These are phyloP conservation scores for Carterocephalus palaemon DNA, from an alignment of 2,888 invertebrate genomes.

Conservation along the genomic window DNA sequence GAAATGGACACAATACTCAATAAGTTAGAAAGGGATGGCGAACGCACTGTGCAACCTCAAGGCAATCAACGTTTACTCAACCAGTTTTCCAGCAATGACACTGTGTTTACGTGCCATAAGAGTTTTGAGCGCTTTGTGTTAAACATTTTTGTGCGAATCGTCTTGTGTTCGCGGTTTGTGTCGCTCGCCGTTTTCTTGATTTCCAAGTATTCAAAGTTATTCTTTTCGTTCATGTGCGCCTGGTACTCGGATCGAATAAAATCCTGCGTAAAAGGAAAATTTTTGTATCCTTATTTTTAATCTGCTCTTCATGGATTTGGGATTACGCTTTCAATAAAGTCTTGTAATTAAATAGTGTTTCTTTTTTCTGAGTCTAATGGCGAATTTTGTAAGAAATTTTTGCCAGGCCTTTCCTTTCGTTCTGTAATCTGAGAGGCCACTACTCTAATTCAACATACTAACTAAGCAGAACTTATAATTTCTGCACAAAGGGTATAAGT, in stretches of 20 bases:
- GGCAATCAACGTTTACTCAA: constrained; percentile 72
- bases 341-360: too few relatives aligned
- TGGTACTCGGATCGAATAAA: constrained; percentile 48
- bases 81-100: constrained; percentile 56
- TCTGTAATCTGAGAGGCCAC: too few relatives aligned
- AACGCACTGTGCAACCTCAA: constrained; percentile 55
- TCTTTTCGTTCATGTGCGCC: constrained; percentile 55
- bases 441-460: too few relatives aligned
- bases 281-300: constrained; percentile 26
- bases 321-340: too few relatives aligned
- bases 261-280: constrained; percentile 41
- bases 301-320: too few relatives aligned
- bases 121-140: constrained; percentile 11
- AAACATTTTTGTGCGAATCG: constrained; percentile 36
- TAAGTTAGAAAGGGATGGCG: constrained; percentile 41
- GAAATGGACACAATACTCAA: constrained; percentile 40
- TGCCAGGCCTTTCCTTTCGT: too few relatives aligned
- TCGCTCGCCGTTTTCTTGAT: constrained; percentile 54
- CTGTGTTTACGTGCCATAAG: constrained; percentile 36
- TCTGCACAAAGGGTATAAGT: too few relatives aligned
- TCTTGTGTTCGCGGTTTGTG: constrained; percentile 32
- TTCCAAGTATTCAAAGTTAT: constrained; percentile 56
- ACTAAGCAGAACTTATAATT: too few relatives aligned
- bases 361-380: constrained; percentile 14
- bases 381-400: too few relatives aligned